phyloP scores from a whole-genome alignment of 2,888 invertebrate species.

The Trachelus stipa region DNA sequence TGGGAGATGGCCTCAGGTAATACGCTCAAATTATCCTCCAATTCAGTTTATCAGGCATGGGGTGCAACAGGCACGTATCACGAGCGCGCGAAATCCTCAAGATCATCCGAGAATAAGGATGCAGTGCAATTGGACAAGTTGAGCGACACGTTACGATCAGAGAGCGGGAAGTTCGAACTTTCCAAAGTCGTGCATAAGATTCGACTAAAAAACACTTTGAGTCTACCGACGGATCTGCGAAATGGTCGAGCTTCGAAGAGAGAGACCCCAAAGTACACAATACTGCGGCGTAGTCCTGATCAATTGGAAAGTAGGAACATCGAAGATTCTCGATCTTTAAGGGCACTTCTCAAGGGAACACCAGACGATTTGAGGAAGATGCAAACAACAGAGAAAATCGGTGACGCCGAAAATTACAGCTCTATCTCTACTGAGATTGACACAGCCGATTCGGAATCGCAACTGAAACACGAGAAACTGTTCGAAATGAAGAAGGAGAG shows the following conservation, averaged over 20 bases:
- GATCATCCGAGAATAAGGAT: no score
- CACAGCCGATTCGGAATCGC: neutral
- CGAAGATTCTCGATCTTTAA: neutral
- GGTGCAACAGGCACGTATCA: no score
- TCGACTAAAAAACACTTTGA: slow-evolving; percentile 22
- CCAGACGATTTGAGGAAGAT: slow-evolving; percentile 6
- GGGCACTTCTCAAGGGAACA: neutral
- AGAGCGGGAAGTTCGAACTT: slow-evolving; percentile 8
- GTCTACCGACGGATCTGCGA: slow-evolving; percentile 20
- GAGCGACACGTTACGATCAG: neutral
- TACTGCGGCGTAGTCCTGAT: slow-evolving; percentile 19
- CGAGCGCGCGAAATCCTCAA: no score
- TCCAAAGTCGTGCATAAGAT: slow-evolving; percentile 25
- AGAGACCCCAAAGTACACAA: slow-evolving; percentile 29
- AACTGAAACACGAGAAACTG: neutral
- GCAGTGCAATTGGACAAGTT: no score
- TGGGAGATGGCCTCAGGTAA: slow-evolving; percentile 60
- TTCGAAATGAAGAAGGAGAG: slow-evolving; percentile 10
- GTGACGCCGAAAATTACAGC: slow-evolving; percentile 5
- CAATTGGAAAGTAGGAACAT: neutral
- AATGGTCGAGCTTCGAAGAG: slow-evolving; percentile 15
- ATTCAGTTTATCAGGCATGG: no score
- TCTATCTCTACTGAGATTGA: neutral
- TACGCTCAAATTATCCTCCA: slow-evolving; percentile 18
- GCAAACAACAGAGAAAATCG: neutral